phyloP scores from a whole-genome alignment of 2,113 vertebrate genomes.

The Neodon shergylaensis region DNA sequence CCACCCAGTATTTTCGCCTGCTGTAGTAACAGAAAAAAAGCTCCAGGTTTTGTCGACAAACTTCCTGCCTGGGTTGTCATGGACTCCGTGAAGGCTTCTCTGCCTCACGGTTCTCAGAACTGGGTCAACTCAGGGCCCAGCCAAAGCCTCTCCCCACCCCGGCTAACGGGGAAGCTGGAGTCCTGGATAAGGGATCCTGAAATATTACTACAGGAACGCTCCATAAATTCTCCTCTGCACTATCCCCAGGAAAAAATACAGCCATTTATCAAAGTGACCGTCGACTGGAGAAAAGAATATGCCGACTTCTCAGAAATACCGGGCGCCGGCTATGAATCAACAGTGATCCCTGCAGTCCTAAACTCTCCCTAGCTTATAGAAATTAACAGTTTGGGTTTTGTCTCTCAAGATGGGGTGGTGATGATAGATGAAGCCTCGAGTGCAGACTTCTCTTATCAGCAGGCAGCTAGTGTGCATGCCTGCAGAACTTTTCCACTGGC shows the following conservation, averaged over 20 bases:
- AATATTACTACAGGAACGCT: background rate
- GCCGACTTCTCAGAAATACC: background rate
- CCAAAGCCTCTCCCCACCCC: background rate
- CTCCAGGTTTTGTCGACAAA: background rate
- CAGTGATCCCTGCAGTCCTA: background rate
- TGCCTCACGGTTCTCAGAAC: background rate
- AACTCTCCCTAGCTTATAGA: background rate
- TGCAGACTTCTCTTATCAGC: too few species aligned
- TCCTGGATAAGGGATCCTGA: background rate
- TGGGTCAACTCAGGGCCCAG: background rate
- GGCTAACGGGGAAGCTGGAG: background rate
- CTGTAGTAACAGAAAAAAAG: background rate
- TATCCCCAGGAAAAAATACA: background rate
- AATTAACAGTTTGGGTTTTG: background rate
- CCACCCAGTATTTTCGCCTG: background rate
- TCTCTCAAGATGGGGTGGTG: background rate
- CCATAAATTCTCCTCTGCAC: background rate
- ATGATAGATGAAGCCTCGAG: background rate
- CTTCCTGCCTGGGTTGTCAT: background rate
- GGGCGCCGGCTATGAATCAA: background rate
- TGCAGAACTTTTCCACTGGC: background rate
- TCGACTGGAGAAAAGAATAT: background rate
- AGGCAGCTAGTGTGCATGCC: background rate
- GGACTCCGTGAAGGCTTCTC: background rate
- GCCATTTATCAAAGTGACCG: background rate